Base-by-base conservation (phyloP, 92 coral and sea anemone genomes). In the Phenganax stokvisi region DNA sequence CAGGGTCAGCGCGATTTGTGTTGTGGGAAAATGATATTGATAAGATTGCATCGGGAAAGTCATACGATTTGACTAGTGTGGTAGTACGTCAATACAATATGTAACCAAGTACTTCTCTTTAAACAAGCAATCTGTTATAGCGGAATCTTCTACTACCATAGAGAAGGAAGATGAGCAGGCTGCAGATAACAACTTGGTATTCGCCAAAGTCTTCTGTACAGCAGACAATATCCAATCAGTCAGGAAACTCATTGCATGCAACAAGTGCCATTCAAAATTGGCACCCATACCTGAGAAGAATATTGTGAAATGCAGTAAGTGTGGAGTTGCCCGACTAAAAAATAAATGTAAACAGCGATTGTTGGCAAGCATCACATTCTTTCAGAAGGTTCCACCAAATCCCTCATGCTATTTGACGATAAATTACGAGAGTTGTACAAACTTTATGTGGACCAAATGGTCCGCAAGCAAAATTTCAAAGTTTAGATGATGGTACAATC, bases 1-100 rank as follows among this genome's bases (percentile, higher is more conserved):
- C 80, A 68, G 86, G 76, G 53, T 80, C 84, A 60, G 66, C 82
- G 56, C 67, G 89, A 54, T 79, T 82, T 66, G 86, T 76, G 71
- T 83, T 82, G 71, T 82, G 89, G 89, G 86, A 86, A 82, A 79
- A 78, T 16, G 89, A 87, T 72, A 87, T 72, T 53, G 72, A 13
- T 25, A 83, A 83, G 57, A 70, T 87, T 64, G 31, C 72, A 54
- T 76, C 89, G 20, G 76, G 61, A 57, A 20, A n/a, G 15, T 53
- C 83, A 51, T 87, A 87, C 87, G 71, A 25, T 56, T 51, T 87
- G 20, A 71, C 86, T 71, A 77, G 84, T 76, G 84, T 83, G 70
- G 87, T 80, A 59, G 81, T 87, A 6, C 72, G 80, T 59, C 63
- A 83, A 64, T 83, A 58, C 79, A 61, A 20, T 77, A 20, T 77